Evolutionary conservation across 2,113 vertebrate species (phyloP).

Genomic region (Rhea pennata): DNA sequence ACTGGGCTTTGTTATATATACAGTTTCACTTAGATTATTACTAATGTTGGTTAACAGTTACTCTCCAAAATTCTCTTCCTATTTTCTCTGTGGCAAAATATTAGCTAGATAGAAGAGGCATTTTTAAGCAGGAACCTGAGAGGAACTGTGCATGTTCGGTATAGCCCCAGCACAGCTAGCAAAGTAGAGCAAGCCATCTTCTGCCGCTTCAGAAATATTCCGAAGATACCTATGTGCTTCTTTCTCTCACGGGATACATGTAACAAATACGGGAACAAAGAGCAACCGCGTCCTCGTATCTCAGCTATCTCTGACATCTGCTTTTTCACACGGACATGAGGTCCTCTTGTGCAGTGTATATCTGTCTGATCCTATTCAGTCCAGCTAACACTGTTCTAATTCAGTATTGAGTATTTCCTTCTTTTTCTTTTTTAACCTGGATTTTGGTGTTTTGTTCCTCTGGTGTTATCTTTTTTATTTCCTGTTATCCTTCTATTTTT

Average conservation of each 20-base stretch:
- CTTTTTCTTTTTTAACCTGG: background rate
- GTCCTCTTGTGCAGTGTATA: background rate
- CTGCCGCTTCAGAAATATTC: background rate
- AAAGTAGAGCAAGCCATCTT: background rate
- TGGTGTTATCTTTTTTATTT: background rate
- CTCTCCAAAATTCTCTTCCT: background rate
- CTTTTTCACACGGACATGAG: background rate
- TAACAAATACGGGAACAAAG: background rate
- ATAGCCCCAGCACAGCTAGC: background rate
- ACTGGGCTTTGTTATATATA: background rate
- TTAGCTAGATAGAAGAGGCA: background rate
- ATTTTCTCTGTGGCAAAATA: background rate
- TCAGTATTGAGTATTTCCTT: background rate
- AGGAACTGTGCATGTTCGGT: background rate
- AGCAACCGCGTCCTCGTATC: background rate
- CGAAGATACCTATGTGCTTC: background rate
- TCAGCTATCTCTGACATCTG: background rate
- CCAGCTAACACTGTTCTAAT: background rate
- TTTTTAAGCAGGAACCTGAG: background rate
- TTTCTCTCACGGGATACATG: background rate
- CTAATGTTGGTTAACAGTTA: background rate
- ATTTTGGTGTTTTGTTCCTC: background rate
- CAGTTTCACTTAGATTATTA: background rate
- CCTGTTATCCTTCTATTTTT: background rate
- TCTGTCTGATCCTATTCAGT: background rate